Percentiles rank a stretch among this genome's conserved stretches.
These are phyloP conservation scores for Peromyscus eremicus DNA, from an alignment of 2,797 vertebrate genomes.

Conservation along the genomic window DNA sequence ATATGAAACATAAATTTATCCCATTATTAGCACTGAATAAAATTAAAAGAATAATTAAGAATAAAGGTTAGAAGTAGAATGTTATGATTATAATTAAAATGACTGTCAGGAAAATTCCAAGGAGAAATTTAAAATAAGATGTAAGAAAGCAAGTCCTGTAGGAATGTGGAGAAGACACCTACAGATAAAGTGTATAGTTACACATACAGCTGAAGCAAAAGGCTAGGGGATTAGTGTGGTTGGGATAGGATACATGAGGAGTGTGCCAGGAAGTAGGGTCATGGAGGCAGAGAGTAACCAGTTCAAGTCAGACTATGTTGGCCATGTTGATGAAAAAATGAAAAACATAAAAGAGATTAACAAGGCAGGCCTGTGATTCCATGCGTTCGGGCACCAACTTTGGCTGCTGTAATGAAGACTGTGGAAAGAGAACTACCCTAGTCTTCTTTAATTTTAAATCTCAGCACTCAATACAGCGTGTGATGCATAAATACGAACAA, in stretches of 20 bases:
- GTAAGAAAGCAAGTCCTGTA: not conserved
- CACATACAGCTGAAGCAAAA: not conserved
- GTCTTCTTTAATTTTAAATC: constrained; percentile 44
- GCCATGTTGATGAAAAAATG: not conserved
- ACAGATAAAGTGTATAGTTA: not conserved
- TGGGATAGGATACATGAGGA: not conserved
- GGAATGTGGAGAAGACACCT: not conserved
- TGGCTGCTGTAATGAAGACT: not conserved
- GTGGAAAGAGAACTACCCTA: not conserved
- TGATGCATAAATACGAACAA: constrained; percentile 1
- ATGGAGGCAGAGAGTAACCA: not conserved
- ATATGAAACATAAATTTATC: not conserved
- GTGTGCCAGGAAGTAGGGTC: not conserved
- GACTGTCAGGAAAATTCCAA: not conserved
- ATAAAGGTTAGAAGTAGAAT: not conserved
- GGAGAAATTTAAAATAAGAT: constrained; percentile 6
- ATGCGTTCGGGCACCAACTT: not conserved
- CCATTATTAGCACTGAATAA: constrained; percentile 10
- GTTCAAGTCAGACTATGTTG: not conserved
- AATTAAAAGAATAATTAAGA: constrained; percentile 37
- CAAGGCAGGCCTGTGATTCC: not conserved
- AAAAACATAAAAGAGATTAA: not conserved
- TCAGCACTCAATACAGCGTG: not conserved
- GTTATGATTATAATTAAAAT: constrained; percentile 40
- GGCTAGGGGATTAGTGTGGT: not conserved